Evolutionary conservation across 2,797 vertebrate species (phyloP).

Genomic region (Platyrinchus mystaceus): DNA sequence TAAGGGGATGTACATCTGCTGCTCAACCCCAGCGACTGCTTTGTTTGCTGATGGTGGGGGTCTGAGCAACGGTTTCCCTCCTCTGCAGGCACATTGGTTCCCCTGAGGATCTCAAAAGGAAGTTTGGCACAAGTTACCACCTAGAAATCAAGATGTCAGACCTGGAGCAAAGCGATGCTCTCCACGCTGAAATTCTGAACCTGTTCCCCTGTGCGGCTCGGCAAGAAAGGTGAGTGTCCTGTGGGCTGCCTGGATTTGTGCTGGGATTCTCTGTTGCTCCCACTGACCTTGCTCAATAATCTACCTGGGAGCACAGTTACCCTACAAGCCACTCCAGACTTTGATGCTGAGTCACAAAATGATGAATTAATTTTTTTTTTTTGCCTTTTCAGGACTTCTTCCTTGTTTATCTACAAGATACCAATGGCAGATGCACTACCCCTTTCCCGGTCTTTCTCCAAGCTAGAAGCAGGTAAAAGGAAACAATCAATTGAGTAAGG

Average conservation of each 20-base stretch:
- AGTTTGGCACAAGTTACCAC: conserved; percentile 84
- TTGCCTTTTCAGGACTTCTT: conserved; percentile 75
- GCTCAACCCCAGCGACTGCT: fast-evolving
- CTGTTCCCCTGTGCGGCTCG: conserved; percentile 83
- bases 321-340: not conserved
- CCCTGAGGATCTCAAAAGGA: conserved; percentile 87
- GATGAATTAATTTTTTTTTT: not conserved
- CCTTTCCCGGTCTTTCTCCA: conserved; percentile 83
- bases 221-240: conserved; percentile 82
- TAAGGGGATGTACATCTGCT: not conserved
- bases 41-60: not conserved
- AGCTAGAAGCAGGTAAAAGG: conserved; percentile 84
- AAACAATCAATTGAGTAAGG: not conserved
- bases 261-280: not conserved
- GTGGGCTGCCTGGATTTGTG: fast-evolving
- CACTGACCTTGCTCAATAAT: not conserved
- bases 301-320: not conserved
- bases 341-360: no score
- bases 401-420: conserved; percentile 87
- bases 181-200: conserved; percentile 81
- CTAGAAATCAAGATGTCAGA: conserved; percentile 86
- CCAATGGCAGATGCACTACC: conserved; percentile 84
- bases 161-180: conserved; percentile 65
- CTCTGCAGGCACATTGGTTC: conserved; percentile 85
- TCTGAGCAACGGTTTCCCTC: not conserved